Conservation (phyloP, 2,797 vertebrate genomes). For the Acomys russatus region DNA sequence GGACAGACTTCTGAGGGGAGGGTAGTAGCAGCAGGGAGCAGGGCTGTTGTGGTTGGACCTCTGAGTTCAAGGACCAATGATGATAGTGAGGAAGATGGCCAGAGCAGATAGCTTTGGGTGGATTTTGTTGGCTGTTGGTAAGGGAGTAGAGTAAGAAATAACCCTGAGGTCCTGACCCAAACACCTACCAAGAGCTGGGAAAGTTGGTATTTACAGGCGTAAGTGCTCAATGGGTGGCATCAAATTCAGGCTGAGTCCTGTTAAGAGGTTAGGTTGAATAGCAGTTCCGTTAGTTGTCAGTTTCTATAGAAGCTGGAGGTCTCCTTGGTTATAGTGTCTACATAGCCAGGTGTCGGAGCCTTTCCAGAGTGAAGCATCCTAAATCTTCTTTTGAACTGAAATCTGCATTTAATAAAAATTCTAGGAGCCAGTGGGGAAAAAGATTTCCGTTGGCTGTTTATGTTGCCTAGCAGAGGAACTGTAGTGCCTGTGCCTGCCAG, state of each 20-base stretch:
- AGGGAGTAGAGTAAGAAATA: neutral
- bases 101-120: neutral
- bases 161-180: neutral
- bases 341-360: neutral
- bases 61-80: neutral
- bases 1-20: neutral
- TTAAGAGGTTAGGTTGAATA: neutral
- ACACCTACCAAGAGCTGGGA: neutral
- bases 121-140: neutral
- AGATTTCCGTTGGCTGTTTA: constrained; percentile 9
- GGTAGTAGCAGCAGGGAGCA: neutral
- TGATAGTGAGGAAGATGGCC: neutral
- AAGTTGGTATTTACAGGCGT: neutral
- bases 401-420: neutral
- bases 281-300: neutral
- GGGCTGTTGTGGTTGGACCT: neutral
- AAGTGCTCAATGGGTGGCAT: neutral
- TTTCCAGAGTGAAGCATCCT: neutral
- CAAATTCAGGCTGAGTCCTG: neutral
- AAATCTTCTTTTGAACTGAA: constrained; percentile 54
- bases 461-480: neutral
- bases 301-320: neutral
- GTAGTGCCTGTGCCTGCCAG: neutral
- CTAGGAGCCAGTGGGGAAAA: neutral
- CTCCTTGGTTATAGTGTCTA: neutral